phyloP scores from a whole-genome alignment of 2,888 invertebrate species.

The Opisthograptis luteolata region DNA sequence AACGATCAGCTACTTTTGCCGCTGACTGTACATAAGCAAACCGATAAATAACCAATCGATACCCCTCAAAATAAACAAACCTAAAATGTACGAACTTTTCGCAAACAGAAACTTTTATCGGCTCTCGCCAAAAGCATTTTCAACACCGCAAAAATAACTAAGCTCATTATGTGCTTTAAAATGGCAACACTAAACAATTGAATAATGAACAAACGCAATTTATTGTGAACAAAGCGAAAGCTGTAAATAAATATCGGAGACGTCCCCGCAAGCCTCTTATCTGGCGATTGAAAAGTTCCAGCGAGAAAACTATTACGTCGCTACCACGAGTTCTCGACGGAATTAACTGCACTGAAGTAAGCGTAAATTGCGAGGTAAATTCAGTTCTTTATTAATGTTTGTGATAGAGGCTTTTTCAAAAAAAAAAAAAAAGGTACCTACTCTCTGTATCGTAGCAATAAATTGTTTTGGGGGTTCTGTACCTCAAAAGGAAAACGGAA shows the following conservation, averaged over 20 bases:
- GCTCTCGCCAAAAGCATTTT: constrained; percentile 13
- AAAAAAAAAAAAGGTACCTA: too few species aligned
- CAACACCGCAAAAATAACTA: constrained; percentile 45
- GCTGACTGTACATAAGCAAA: not conserved
- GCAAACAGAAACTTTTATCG: constrained; percentile 10
- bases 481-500: too few species aligned
- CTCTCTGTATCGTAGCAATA: too few species aligned
- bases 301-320: constrained; percentile 57
- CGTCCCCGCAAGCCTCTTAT: constrained; percentile 76
- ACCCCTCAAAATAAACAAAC: constrained; percentile 15
- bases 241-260: constrained; percentile 72
- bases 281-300: constrained; percentile 73
- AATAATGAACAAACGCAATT: constrained; percentile 69
- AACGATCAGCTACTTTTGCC: too few species aligned
- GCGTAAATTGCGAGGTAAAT: not conserved
- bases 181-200: constrained; percentile 55
- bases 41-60: not conserved
- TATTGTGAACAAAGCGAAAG: constrained; percentile 61
- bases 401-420: not conserved
- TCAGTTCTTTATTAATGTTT: constrained; percentile 5
- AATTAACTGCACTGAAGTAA: not conserved
- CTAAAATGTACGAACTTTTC: constrained; percentile 19
- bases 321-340: constrained; percentile 50
- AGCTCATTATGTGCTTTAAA: constrained; percentile 52
- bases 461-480: too few species aligned